These are phyloP conservation scores for Dipodomys ordii DNA, from an alignment of 2,113 vertebrate species.

Conservation along the genomic window DNA sequence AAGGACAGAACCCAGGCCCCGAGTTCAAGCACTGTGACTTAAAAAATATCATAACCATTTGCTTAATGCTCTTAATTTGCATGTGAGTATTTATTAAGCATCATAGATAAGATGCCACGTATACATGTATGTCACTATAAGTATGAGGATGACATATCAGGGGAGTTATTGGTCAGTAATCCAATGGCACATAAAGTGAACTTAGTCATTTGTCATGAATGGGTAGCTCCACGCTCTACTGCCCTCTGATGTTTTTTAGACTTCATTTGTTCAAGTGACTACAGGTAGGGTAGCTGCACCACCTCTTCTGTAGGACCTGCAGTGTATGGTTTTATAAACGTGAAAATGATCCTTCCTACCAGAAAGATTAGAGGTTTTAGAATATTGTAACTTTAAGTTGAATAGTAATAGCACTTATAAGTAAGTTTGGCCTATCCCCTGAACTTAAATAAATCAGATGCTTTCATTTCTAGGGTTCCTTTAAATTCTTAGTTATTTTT, in stretches of 20 bases:
- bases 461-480: slow-evolving; percentile 49
- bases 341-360: slow-evolving; percentile 51
- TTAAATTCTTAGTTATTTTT: slow-evolving; percentile 62
- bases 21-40: too few relatives aligned
- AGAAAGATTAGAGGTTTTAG: slow-evolving; percentile 31
- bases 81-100: slow-evolving; percentile 20
- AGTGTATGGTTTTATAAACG: slow-evolving; percentile 26
- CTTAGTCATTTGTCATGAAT: neutral
- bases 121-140: neutral
- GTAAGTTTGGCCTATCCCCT: neutral
- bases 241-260: neutral
- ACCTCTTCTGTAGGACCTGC: neutral
- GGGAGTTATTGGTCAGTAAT: neutral
- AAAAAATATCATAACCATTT: neutral
- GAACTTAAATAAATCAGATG: slow-evolving; percentile 43
- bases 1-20: too few relatives aligned
- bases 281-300: neutral
- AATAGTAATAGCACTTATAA: slow-evolving; percentile 41
- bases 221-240: neutral
- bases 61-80: neutral
- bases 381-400: slow-evolving; percentile 55
- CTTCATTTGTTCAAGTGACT: neutral
- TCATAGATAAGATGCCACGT: neutral
- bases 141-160: neutral
- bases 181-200: neutral